Percentiles rank a stretch among this genome's conserved stretches.
Evolutionary conservation across 2,797 vertebrate species (phyloP).

Genomic region (Cirrhinus mrigala): DNA sequence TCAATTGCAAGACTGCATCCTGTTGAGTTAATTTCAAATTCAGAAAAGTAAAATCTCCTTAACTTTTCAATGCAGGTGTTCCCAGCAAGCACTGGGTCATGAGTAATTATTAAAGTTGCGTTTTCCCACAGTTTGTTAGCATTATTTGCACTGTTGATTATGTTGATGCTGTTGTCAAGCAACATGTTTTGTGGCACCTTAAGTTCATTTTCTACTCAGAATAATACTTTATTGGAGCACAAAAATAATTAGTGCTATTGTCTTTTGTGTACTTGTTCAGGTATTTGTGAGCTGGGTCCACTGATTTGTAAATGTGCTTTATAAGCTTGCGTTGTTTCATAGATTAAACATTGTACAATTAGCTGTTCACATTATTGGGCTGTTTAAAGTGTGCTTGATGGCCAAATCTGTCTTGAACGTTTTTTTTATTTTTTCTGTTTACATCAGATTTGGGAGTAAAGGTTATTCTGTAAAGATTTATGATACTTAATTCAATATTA

Average conservation of each 20-base stretch:
- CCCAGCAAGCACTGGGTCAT: background rate
- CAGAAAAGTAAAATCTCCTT: background rate
- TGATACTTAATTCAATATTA: background rate
- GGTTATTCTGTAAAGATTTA: background rate
- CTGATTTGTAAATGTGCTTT: background rate
- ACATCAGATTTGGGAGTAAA: background rate
- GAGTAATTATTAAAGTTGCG: background rate
- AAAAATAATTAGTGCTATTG: background rate
- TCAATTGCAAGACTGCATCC: background rate
- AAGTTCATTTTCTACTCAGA: background rate
- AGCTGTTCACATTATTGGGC: background rate
- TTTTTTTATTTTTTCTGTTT: background rate
- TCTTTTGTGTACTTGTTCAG: background rate
- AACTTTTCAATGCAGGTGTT: background rate
- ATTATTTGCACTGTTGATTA: background rate
- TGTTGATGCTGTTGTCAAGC: constrained; percentile 4
- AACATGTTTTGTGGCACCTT: background rate
- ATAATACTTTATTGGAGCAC: background rate
- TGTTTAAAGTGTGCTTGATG: background rate
- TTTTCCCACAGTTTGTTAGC: background rate
- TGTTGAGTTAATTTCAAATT: background rate
- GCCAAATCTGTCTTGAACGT: background rate
- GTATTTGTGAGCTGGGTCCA: background rate
- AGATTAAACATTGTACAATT: background rate
- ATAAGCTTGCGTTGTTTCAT: background rate